Evolutionary conservation across 2,113 vertebrate species (phyloP), one percentile per base, ranked within the genome.

Genomic region (Triplophysa rosa): DNA sequence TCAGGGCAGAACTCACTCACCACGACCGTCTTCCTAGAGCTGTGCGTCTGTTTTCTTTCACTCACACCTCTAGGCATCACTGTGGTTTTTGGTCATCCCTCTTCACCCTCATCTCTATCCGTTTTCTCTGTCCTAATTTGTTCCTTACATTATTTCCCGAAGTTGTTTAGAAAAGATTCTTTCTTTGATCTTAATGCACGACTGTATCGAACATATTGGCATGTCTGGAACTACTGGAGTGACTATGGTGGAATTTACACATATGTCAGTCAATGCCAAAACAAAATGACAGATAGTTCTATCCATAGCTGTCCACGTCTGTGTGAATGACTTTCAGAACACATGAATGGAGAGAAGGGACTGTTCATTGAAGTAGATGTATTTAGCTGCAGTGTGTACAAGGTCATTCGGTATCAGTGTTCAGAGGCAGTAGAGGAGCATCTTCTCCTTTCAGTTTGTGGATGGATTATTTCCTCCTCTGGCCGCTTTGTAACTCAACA

Each of bases 111-210:
- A 65, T 52, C 64, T 79, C 70, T 23, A 59, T 63, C n/a, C n/a
- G n/a, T n/a, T n/a, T n/a, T 52, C 64, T 79, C 70, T 23, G 59
- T 63, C 84, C 84, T 26, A n/a, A 70, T 79, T 81, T 81, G 81
- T 78, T 77, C 80, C 40, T 42, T 42, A 42, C 40, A 42, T 42
- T 42, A 1, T 42, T 42, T 42, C 40, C 10, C 1, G 7, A 8
- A 42, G 7, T 42, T 42, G 7, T 42, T 70, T 64, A 86, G 87
- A 87, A 66, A 56, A 59, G 82, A 87, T 76, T 0, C 49, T 82
- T 80, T 82, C 83, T 89, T 9, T 12, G 37, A 26, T 16, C 16
- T 74, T 37, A 24, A 40, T 62, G 71, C 58, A 26, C 10, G 1
- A 2, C 40, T 11, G 40, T 42, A 42, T 11, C 40, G 10, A 42